Percentiles rank a stretch among this genome's conserved stretches.
These are phyloP conservation scores for Pelochelys cantorii DNA, from an alignment of 2,797 vertebrate species.

Conservation along the genomic window DNA sequence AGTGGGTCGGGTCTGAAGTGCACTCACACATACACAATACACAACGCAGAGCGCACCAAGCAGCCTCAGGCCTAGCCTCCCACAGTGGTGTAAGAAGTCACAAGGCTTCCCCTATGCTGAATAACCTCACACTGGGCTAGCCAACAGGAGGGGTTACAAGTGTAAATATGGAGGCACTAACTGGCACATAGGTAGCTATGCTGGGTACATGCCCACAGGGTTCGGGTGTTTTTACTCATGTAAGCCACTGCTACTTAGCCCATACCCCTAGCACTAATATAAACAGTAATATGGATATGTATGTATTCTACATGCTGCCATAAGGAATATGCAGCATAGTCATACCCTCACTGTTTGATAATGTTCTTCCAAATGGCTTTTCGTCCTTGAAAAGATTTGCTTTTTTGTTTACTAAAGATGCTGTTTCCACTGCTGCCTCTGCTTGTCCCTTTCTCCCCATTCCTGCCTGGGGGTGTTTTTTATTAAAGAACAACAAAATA, in stretches of 20 bases:
- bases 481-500: not conserved
- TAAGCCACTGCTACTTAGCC: not conserved
- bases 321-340: not conserved
- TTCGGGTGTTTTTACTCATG: not conserved
- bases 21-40: no score
- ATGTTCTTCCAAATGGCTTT: not conserved
- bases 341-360: not conserved
- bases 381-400: not conserved
- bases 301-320: not conserved
- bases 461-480: not conserved
- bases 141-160: no score
- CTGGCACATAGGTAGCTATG: not conserved
- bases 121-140: no score
- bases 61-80: no score
- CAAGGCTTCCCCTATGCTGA: no score
- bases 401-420: not conserved
- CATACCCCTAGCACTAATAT: not conserved
- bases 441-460: not conserved
- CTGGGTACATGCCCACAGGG: not conserved
- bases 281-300: not conserved
- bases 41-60: no score
- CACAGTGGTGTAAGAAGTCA: no score
- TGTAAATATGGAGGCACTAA: not conserved
- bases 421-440: not conserved
- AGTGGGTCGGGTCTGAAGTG: no score